These are phyloP conservation scores for Athrips mouffetella DNA, from an alignment of 2,888 invertebrate species.

Conservation along the genomic window DNA sequence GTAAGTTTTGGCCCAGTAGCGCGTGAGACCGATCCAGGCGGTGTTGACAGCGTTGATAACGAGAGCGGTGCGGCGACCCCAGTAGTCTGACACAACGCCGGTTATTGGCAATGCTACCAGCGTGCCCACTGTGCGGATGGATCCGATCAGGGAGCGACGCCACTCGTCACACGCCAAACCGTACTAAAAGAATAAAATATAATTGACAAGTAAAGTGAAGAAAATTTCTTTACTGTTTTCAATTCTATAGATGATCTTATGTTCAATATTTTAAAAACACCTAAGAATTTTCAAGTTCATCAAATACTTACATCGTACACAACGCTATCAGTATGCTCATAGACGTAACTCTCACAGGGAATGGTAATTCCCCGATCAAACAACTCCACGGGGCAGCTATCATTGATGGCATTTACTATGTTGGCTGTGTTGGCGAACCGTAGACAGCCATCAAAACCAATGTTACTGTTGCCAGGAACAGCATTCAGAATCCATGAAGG, in stretches of 20 bases:
- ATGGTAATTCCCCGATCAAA: slow-evolving; percentile 38
- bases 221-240: no score
- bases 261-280: no score
- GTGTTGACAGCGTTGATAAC: slow-evolving; percentile 76
- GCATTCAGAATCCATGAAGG: slow-evolving; percentile 49
- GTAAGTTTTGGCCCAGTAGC: slow-evolving; percentile 80
- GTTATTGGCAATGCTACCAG: slow-evolving; percentile 82
- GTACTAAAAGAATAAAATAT: slow-evolving; percentile 61
- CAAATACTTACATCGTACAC: slow-evolving; percentile 64
- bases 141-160: slow-evolving; percentile 84
- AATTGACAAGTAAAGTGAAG: not conserved
- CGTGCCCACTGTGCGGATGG: slow-evolving; percentile 82
- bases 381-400: slow-evolving; percentile 43
- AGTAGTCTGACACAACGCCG: slow-evolving; percentile 85
- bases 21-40: slow-evolving; percentile 79
- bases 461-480: slow-evolving; percentile 34
- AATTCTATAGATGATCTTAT: no score
- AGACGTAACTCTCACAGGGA: slow-evolving; percentile 46
- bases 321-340: slow-evolving; percentile 48
- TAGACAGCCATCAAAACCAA: slow-evolving; percentile 11
- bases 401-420: not conserved
- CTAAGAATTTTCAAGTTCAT: no score
- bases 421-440: slow-evolving; percentile 7
- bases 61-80: slow-evolving; percentile 79
- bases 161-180: slow-evolving; percentile 81